These are phyloP conservation scores for Tachycineta bicolor DNA, from an alignment of 2,113 vertebrate species.

Conservation along the genomic window DNA sequence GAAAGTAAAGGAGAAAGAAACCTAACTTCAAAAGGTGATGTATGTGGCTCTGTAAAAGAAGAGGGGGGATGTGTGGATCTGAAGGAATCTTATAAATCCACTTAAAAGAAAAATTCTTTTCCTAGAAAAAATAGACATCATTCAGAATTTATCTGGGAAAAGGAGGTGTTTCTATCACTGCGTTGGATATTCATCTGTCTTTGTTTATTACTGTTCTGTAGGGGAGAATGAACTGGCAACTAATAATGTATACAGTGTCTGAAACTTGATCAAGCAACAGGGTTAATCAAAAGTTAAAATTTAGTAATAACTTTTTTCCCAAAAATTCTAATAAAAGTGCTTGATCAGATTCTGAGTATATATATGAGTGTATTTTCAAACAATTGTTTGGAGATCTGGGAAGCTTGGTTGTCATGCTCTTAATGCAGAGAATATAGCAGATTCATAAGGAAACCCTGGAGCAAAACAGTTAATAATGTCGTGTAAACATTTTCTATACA, in stretches of 20 bases:
- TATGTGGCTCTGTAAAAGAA: neutral
- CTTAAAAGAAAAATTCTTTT: neutral
- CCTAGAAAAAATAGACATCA: neutral
- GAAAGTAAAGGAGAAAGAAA: neutral
- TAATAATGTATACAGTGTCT: neutral
- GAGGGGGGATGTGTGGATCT: neutral
- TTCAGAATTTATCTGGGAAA: neutral
- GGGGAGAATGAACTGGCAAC: neutral
- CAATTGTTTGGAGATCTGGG: neutral
- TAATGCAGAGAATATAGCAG: conserved; percentile 10
- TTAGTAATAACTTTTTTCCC: neutral
- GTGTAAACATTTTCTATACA: conserved; percentile 84
- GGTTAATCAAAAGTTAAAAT: neutral
- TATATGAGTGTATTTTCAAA: neutral
- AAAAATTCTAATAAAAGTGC: neutral
- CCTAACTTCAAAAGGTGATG: accelerated
- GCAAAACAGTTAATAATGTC: conserved; percentile 81
- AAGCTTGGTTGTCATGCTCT: neutral
- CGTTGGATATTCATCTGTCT: neutral
- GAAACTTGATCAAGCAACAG: neutral
- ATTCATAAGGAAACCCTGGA: conserved; percentile 74
- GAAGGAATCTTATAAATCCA: neutral
- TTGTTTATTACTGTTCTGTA: neutral
- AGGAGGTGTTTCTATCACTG: neutral
- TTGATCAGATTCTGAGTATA: neutral